Evolutionary conservation across 2,113 vertebrate genomes (phyloP).

Genomic region (Ailuropoda melanoleuca): DNA sequence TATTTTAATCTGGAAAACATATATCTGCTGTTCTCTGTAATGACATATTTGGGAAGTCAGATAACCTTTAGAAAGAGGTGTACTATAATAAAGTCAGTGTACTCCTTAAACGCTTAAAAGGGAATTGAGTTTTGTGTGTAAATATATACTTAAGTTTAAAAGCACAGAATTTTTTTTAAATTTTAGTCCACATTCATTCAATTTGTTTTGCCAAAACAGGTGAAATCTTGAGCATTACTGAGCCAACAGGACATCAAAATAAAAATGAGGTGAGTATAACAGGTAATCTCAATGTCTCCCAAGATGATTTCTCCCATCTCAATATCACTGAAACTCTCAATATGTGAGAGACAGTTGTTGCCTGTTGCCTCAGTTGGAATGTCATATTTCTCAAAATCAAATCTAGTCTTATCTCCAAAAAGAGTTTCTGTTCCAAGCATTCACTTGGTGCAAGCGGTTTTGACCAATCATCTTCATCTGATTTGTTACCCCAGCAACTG

Average conservation of each 20-base stretch:
- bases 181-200: constrained; percentile 92
- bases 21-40: constrained; percentile 78
- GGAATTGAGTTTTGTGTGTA: not conserved
- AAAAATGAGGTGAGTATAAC: constrained; percentile 93
- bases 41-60: constrained; percentile 80
- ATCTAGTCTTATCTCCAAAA: constrained; percentile 94
- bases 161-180: not conserved
- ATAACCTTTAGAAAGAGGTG: constrained; percentile 73
- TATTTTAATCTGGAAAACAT: constrained; percentile 87
- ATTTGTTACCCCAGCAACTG: constrained; percentile 92
- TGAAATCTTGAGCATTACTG: constrained; percentile 94
- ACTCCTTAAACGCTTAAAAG: constrained; percentile 48
- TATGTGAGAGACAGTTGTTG: constrained; percentile 91
- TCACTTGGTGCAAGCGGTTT: constrained; percentile 94
- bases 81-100: constrained; percentile 50
- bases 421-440: constrained; percentile 92
- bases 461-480: constrained; percentile 95
- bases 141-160: not conserved
- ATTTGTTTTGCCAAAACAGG: constrained; percentile 93
- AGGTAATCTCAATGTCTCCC: constrained; percentile 93
- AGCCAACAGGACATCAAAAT: constrained; percentile 95
- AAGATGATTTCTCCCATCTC: constrained; percentile 97
- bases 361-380: constrained; percentile 97
- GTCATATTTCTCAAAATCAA: constrained; percentile 98
- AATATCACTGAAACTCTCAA: constrained; percentile 94